These are phyloP conservation scores for Noctilio leporinus DNA, from an alignment of 2,113 vertebrate genomes.

Conservation along the genomic window DNA sequence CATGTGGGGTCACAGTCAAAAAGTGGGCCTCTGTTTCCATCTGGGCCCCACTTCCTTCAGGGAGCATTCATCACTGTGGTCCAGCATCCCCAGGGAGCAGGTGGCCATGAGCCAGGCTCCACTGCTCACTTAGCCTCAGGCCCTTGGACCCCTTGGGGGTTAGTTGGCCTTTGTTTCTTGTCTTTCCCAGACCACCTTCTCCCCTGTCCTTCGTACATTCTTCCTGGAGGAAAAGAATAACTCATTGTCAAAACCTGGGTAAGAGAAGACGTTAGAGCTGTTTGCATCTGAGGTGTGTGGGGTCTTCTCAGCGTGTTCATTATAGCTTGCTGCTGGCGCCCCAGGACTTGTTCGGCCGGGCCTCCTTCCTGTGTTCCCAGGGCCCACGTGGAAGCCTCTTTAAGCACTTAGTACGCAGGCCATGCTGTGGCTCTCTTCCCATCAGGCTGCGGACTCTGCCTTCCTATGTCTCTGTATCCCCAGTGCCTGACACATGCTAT, in stretches of 20 bases:
- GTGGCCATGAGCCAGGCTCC: not conserved
- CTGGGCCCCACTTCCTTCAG: not conserved
- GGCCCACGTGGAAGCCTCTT: not conserved
- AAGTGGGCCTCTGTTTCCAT: not conserved
- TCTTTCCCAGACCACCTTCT: not conserved
- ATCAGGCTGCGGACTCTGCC: not conserved
- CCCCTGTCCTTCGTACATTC: not conserved
- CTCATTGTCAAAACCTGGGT: not conserved
- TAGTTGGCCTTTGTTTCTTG: not conserved
- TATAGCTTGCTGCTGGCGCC: not conserved
- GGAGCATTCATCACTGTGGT: not conserved
- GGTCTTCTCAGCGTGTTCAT: not conserved
- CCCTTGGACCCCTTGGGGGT: not conserved
- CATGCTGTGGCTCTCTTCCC: not conserved
- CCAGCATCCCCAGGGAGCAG: not conserved
- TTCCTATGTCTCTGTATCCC: not conserved
- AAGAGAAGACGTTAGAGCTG: not conserved
- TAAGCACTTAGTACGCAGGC: not conserved
- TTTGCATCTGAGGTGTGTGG: not conserved
- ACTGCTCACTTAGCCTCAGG: not conserved
- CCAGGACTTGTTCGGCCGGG: not conserved
- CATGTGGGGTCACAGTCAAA: conserved; percentile 16
- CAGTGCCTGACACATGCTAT: not conserved
- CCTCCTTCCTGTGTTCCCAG: not conserved
- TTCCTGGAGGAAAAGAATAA: not conserved